These are phyloP conservation scores for Lycocerus yunnanus DNA, from an alignment of 2,888 invertebrate genomes.

Conservation along the genomic window DNA sequence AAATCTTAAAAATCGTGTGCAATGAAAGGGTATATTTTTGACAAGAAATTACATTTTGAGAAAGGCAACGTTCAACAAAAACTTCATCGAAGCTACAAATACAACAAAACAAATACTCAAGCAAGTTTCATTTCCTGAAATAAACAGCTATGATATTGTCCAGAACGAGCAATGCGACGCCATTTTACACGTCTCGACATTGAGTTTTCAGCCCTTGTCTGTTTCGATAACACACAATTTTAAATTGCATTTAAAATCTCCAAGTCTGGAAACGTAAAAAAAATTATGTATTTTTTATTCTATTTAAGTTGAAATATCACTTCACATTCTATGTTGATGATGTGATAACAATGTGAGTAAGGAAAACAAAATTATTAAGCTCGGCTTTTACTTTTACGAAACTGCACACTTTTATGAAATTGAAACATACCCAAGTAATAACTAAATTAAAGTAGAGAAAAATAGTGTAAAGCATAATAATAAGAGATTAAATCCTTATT, in stretches of 20 bases:
- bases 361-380: not conserved
- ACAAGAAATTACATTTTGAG: conserved; percentile 22
- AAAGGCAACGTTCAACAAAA: conserved; percentile 26
- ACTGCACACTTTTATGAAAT: not conserved
- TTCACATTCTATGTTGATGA: not conserved
- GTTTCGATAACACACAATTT: conserved; percentile 28
- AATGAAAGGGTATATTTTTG: conserved; percentile 11
- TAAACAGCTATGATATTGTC: conserved; percentile 48
- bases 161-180: conserved; percentile 43
- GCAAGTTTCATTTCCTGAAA: conserved; percentile 51
- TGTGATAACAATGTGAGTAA: not conserved
- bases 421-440: not conserved
- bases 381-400: not conserved
- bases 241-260: conserved; percentile 1
- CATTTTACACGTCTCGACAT: conserved; percentile 44
- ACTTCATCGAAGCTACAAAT: conserved; percentile 43
- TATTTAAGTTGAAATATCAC: not conserved
- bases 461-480: not conserved
- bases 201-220: conserved; percentile 38
- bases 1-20: not conserved
- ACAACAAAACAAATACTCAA: conserved; percentile 47
- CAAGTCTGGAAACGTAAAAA: conserved; percentile 15
- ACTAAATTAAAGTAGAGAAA: not conserved
- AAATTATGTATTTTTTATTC: conserved; percentile 16
- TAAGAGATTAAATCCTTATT: too few relatives aligned